phyloP scores from a whole-genome alignment of 2,888 invertebrate genomes.

The Papilio elwesi region DNA sequence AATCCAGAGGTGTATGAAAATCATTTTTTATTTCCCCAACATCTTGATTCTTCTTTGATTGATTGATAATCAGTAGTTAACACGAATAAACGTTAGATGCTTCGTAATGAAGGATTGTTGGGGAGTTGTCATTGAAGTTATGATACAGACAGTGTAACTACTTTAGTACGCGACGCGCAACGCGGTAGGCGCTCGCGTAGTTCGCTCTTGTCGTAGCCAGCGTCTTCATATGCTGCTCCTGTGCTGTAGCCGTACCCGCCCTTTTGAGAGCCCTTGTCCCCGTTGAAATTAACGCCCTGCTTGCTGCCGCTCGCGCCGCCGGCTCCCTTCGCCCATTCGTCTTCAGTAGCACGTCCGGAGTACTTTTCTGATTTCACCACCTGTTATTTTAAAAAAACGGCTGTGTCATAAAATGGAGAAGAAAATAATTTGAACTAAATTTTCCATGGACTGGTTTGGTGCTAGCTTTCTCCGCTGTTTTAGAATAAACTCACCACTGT shows the following conservation, averaged over 20 bases:
- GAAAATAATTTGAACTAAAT: no score
- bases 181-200: conserved; percentile 1
- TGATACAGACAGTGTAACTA: neutral
- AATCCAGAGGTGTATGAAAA: neutral
- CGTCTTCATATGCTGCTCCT: conserved; percentile 1
- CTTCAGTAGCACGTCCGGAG: neutral
- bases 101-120: neutral
- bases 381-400: neutral
- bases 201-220: neutral
- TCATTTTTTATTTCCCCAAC: conserved; percentile 2
- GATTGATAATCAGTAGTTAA: neutral
- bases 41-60: no score
- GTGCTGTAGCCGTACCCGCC: neutral
- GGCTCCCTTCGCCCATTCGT: neutral
- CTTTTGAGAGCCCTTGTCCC: neutral
- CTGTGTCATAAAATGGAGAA: no score
- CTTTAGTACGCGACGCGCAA: neutral
- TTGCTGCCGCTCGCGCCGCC: neutral
- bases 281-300: neutral
- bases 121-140: neutral
- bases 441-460: no score
- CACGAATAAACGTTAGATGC: neutral
- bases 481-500: conserved; percentile 7
- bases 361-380: neutral
- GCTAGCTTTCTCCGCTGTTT: no score